Evolutionary conservation across 2,888 invertebrate genomes (phyloP).

Genomic region (Drosophila barbarae): DNA sequence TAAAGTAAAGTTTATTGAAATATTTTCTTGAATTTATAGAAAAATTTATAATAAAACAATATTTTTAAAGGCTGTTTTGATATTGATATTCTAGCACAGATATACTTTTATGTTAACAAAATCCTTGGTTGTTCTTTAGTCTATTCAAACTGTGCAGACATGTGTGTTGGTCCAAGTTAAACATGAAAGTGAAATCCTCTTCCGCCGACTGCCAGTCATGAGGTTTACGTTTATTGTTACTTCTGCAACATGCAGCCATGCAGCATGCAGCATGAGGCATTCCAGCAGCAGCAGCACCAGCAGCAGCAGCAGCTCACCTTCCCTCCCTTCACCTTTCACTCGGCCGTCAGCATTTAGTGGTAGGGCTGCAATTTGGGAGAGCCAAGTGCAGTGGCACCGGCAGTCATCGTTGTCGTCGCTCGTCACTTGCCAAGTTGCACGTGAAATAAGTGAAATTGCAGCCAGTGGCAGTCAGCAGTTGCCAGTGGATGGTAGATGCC

Average conservation of each 20-base stretch:
- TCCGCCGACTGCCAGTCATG: constrained; percentile 51
- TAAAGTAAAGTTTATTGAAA: neutral
- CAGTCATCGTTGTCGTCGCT: constrained; percentile 47
- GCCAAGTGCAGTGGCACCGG: constrained; percentile 39
- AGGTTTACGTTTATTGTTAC: constrained; percentile 64
- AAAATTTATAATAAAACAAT: neutral
- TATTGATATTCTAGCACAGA: neutral
- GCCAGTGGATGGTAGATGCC: constrained; percentile 17
- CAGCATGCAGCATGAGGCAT: constrained; percentile 12
- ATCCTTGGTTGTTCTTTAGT: no score
- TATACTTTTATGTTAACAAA: neutral
- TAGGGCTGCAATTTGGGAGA: constrained; percentile 28
- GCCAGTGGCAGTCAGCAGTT: constrained; percentile 45
- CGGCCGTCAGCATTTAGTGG: constrained; percentile 39
- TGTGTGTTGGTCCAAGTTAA: constrained; percentile 42
- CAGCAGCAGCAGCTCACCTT: neutral
- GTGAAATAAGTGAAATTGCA: constrained; percentile 65
- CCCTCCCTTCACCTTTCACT: constrained; percentile 29
- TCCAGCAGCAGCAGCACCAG: constrained; percentile 18
- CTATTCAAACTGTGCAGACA: constrained; percentile 11
- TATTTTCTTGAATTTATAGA: neutral
- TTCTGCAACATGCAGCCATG: constrained; percentile 48
- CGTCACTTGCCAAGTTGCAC: constrained; percentile 49
- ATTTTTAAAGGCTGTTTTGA: neutral
- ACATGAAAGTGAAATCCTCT: constrained; percentile 70